Evolutionary conservation across 2,797 vertebrate genomes (phyloP).

Genomic region (Lateolabrax maculatus): DNA sequence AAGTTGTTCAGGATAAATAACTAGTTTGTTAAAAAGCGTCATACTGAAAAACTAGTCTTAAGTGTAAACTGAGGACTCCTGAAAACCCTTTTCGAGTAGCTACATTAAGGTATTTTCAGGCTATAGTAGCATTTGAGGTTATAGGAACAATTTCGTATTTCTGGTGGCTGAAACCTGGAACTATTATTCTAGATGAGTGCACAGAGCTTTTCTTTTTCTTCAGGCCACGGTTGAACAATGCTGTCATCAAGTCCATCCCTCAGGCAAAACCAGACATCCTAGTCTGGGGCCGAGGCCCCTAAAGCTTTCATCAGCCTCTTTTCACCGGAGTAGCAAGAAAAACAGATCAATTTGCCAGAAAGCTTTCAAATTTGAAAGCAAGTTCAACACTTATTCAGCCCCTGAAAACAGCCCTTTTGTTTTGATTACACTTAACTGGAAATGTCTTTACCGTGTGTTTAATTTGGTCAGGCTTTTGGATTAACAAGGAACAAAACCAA

Average conservation of each 20-base stretch:
- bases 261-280: slow-evolving; percentile 24
- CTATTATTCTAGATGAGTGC: background rate
- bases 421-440: slow-evolving; percentile 10
- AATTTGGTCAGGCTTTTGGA: slow-evolving; percentile 18
- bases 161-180: background rate
- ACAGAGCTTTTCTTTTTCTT: slow-evolving; percentile 1
- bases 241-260: slow-evolving; percentile 47
- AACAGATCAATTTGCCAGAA: slow-evolving; percentile 26
- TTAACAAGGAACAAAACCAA: slow-evolving; percentile 15
- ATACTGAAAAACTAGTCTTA: background rate
- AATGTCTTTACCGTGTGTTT: slow-evolving; percentile 9
- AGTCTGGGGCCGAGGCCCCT: slow-evolving; percentile 4
- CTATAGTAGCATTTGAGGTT: background rate
- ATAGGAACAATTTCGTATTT: background rate
- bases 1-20: background rate
- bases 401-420: background rate
- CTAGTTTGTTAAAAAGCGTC: background rate
- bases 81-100: too few relatives aligned
- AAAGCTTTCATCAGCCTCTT: slow-evolving; percentile 60
- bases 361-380: slow-evolving; percentile 24
- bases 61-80: background rate
- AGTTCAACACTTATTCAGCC: slow-evolving; percentile 29
- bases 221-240: slow-evolving; percentile 25
- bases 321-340: slow-evolving; percentile 35
- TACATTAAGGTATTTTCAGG: background rate